phyloP scores from a whole-genome alignment of 1,140 invertebrate species.

The Dendroctonus ponderosae region DNA sequence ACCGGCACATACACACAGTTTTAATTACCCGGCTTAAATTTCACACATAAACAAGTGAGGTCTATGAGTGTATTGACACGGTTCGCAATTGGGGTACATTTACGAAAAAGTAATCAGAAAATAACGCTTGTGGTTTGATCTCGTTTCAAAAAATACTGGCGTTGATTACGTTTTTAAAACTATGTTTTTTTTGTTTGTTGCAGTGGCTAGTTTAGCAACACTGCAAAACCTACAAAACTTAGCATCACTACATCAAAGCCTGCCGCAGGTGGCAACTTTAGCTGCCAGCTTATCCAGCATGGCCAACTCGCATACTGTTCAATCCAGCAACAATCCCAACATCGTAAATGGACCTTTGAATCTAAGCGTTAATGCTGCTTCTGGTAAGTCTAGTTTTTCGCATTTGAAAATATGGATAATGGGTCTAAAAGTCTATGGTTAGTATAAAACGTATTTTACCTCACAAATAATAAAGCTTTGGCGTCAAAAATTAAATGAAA shows the following conservation, averaged over 20 bases:
- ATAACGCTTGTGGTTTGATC: too few relatives aligned
- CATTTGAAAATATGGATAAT: background rate
- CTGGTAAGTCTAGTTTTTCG: conserved; percentile 46
- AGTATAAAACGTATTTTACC: too few relatives aligned
- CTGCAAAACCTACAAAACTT: conserved; percentile 77
- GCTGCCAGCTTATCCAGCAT: conserved; percentile 71
- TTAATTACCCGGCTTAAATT: too few relatives aligned
- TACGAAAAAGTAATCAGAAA: too few relatives aligned
- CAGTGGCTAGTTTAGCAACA: conserved; percentile 74
- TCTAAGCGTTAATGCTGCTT: conserved; percentile 68
- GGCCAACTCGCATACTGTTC: conserved; percentile 61
- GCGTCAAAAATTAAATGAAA: too few relatives aligned
- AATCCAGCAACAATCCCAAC: conserved; percentile 9
- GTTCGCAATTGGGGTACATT: too few relatives aligned
- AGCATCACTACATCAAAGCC: conserved; percentile 64
- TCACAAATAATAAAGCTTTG: too few relatives aligned
- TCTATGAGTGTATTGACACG: too few relatives aligned
- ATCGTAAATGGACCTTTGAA: conserved; percentile 75
- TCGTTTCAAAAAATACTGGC: too few relatives aligned
- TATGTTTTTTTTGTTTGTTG: conserved; percentile 28
- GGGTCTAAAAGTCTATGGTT: background rate
- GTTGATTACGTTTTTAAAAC: too few relatives aligned
- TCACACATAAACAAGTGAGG: too few relatives aligned
- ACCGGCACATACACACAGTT: too few relatives aligned
- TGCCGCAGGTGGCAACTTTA: conserved; percentile 66